phyloP scores from a whole-genome alignment of 1,140 invertebrate genomes.

The Formica exsecta region DNA sequence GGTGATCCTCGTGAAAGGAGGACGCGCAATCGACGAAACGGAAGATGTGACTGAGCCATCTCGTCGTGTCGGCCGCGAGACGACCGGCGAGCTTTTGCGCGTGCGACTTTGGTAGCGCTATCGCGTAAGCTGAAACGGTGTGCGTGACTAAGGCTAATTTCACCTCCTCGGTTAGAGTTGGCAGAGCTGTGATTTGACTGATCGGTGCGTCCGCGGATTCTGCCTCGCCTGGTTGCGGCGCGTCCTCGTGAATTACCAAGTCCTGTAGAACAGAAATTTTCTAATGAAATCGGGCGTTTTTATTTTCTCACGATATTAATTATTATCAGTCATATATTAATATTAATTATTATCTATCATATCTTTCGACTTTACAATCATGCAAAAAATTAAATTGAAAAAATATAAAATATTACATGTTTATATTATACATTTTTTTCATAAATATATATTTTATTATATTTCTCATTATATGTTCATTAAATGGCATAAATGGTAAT shows the following conservation, averaged over 20 bases:
- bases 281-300: neutral
- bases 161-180: conserved; percentile 88
- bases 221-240: conserved; percentile 80
- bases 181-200: conserved; percentile 83
- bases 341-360: neutral
- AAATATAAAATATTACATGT: too few relatives aligned
- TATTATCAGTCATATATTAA: neutral
- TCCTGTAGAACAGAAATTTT: conserved; percentile 80
- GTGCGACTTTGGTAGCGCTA: conserved; percentile 90
- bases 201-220: conserved; percentile 77
- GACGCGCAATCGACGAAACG: conserved; percentile 90
- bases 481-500: too few relatives aligned
- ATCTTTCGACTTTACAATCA: neutral
- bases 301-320: neutral
- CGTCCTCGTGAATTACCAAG: conserved; percentile 86
- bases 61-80: conserved; percentile 91
- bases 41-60: conserved; percentile 93
- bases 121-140: conserved; percentile 91
- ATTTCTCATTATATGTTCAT: neutral
- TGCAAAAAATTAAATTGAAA: neutral
- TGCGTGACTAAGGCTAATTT: conserved; percentile 91
- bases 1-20: conserved; percentile 92
- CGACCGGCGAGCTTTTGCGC: conserved; percentile 90
- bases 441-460: conserved; percentile 6
- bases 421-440: too few relatives aligned